A percentile compares a stretch with the other conserved stretches of the same genome.
Evolutionary conservation across 2,113 vertebrate species (phyloP).

Genomic region (Hucho hucho): DNA sequence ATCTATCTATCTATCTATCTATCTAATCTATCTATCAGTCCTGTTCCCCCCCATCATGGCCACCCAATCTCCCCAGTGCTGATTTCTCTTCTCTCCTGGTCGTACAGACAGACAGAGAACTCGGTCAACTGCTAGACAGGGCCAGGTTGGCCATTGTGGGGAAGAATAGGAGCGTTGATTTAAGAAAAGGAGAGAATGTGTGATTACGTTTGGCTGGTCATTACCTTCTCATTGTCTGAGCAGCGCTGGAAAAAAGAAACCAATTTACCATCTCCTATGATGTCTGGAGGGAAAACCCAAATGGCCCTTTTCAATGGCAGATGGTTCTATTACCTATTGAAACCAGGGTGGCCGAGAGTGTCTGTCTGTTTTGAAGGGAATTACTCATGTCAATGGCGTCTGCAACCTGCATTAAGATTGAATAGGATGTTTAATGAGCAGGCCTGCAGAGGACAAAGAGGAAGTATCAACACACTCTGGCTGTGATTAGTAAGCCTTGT

Average conservation of each 20-base stretch:
- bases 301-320: background rate
- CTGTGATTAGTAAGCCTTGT: background rate
- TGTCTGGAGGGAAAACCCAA: background rate
- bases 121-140: too few relatives aligned
- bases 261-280: background rate
- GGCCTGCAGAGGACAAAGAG: background rate
- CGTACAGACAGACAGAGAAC: too few relatives aligned
- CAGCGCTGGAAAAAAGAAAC: background rate
- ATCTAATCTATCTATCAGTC: too few relatives aligned
- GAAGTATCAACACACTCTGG: background rate
- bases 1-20: too few relatives aligned
- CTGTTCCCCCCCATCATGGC: too few relatives aligned
- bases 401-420: too few relatives aligned
- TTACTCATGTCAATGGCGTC: background rate
- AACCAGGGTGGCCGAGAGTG: background rate
- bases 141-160: constrained; percentile 2
- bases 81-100: too few relatives aligned
- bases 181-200: background rate
- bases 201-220: constrained; percentile 16
- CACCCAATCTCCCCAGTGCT: too few relatives aligned
- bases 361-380: background rate
- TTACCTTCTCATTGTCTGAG: constrained; percentile 11
- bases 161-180: constrained; percentile 17
- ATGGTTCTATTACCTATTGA: background rate
- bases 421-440: too few relatives aligned